Percentiles rank a stretch among this genome's conserved stretches.
Conservation (phyloP, 2,113 vertebrate genomes). For the Sturnira hondurensis region DNA sequence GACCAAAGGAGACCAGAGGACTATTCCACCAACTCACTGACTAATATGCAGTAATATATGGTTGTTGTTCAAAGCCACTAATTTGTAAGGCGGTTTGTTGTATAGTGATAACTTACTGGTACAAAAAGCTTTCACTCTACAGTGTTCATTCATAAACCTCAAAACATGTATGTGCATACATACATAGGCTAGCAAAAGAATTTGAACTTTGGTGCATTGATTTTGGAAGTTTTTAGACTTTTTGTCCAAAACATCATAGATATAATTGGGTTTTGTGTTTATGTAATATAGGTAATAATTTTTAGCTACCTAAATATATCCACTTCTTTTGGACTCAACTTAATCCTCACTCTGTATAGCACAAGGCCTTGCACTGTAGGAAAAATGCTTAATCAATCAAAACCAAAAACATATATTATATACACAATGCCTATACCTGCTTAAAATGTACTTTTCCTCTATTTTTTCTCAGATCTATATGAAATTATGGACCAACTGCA, state of each 20-base stretch:
- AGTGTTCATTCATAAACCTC: not conserved
- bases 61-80: not conserved
- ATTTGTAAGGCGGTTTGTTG: not conserved
- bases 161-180: not conserved
- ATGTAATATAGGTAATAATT: not conserved
- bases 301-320: not conserved
- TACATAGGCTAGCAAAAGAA: not conserved
- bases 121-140: not conserved
- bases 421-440: not conserved
- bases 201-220: not conserved
- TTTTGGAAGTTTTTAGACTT: not conserved
- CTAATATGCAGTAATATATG: not conserved
- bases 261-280: not conserved
- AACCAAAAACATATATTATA: conserved; percentile 49
- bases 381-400: conserved; percentile 66
- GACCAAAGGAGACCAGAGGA: not conserved
- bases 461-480: conserved; percentile 59
- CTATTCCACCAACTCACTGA: not conserved
- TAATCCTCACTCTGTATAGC: not conserved
- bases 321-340: not conserved
- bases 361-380: conserved; percentile 15
- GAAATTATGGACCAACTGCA: conserved; percentile 59
- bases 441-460: conserved; percentile 41
- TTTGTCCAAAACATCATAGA: not conserved
- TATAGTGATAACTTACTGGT: not conserved